Evolutionary conservation across 2,113 vertebrate genomes (phyloP), one percentile per base, ranked within the genome.

Genomic region (Syngnathus scovelli): DNA sequence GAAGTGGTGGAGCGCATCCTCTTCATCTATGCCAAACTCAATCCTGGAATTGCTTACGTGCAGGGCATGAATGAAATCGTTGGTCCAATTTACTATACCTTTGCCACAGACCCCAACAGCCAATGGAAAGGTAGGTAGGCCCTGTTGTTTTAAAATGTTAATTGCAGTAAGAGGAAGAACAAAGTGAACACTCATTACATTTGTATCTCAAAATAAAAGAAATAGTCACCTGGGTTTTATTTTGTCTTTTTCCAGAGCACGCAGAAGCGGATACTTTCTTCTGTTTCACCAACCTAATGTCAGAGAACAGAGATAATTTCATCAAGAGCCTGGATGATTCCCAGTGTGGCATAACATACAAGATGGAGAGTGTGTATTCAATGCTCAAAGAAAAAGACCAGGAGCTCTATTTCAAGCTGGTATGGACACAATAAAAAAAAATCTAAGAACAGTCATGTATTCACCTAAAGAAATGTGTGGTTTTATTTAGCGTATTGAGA

Each of bases 41-140:
- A 99, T 82, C 97, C 97, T 0, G 97, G 97, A 16, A 98, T 99
- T 0, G 96, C 97, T 0, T 98, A 99, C 0, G 96, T 98, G 0
- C 97, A 99, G 87, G 97, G 97, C 77, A 99, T 99, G 97, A 99
- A 99, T 0, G 97, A 99, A 85, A 94, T 99, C 0, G 95, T 98
- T 6, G 97, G 96, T 7, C 97, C 97, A 4, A 93, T 99, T 21
- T 99, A 99, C 86, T 98, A 98, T 78, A 98, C 96, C 0, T 99
- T 99, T 61, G 96, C 96, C 77, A 98, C 95, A 0, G 95, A 99
- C 76, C 95, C 96, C 7, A 96, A 96, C 85, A 90, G 80, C 0
- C 86, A 94, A 46, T 98, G 96, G 96, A 98, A 95, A 93, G 96
- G 97, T 95, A 80, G 87, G 13, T 43, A 12, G 76, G 19, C n/a